Conservation (phyloP, 2,797 vertebrate genomes). For the Podargus strigoides region DNA sequence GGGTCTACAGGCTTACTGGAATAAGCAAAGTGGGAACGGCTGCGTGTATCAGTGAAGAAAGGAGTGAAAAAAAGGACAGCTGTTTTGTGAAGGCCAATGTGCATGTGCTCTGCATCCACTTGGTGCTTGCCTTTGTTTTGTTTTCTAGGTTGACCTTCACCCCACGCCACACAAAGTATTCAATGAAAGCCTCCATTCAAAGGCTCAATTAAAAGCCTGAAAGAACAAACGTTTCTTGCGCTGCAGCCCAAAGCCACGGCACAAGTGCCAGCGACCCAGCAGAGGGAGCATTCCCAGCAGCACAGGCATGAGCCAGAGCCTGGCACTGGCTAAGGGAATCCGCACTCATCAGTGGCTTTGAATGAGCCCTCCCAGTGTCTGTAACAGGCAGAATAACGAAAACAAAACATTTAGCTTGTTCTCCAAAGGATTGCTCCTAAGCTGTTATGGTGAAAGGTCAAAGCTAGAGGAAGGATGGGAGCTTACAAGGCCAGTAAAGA, state of each 20-base stretch:
- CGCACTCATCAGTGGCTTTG: neutral
- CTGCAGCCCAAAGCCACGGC: neutral
- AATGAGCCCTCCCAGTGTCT: neutral
- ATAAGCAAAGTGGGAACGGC: neutral
- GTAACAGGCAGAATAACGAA: neutral
- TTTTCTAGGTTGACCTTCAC: conserved; percentile 6
- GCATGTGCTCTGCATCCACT: conserved; percentile 8
- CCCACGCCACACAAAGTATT: neutral
- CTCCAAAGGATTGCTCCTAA: neutral
- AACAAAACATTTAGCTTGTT: neutral
- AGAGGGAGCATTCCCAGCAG: neutral
- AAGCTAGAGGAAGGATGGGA: neutral
- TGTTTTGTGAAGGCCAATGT: neutral
- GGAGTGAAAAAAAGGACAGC: neutral
- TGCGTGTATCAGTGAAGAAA: neutral
- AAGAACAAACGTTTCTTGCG: neutral
- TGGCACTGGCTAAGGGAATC: neutral
- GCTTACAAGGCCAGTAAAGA: neutral
- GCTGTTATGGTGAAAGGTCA: neutral
- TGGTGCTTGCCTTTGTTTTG: conserved; percentile 2
- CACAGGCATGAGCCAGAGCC: neutral
- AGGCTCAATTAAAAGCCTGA: neutral
- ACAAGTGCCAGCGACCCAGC: neutral
- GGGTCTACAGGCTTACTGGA: neutral
- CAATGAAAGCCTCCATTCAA: neutral